These are phyloP conservation scores for Acanthosepion lycidas DNA, from an alignment of 2,888 invertebrate genomes.

Conservation along the genomic window DNA sequence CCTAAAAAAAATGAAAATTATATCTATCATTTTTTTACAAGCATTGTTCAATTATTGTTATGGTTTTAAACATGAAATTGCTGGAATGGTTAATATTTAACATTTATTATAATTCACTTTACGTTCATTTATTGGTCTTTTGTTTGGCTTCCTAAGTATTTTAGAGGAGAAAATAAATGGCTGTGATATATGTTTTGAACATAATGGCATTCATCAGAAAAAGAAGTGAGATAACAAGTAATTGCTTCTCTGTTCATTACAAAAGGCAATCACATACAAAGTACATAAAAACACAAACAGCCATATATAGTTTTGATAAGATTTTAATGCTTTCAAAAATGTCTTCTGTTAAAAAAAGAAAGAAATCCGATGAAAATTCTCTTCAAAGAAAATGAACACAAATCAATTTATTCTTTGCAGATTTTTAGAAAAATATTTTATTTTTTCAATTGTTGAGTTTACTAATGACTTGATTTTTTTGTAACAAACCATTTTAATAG, in stretches of 20 bases:
- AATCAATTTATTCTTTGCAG: no score
- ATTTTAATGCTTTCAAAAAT: neutral
- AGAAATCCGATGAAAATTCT: neutral
- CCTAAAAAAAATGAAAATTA: neutral
- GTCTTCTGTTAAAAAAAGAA: neutral
- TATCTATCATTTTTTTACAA: neutral
- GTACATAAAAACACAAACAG: neutral
- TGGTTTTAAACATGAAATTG: neutral
- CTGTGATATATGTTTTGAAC: neutral
- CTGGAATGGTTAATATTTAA: neutral
- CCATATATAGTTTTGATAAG: neutral
- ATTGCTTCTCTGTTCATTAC: neutral
- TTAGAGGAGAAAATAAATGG: neutral
- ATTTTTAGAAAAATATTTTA: no score
- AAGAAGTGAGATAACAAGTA: neutral
- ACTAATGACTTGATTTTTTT: no score
- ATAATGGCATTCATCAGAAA: neutral
- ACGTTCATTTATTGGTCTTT: neutral
- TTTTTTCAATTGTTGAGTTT: no score
- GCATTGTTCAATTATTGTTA: neutral
- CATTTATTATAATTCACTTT: neutral
- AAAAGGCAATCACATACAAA: neutral
- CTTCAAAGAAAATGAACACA: no score
- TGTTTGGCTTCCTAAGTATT: neutral
- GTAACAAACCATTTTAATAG: no score